phyloP scores from a whole-genome alignment of 2,113 vertebrate species.

The Myotis yumanensis region DNA sequence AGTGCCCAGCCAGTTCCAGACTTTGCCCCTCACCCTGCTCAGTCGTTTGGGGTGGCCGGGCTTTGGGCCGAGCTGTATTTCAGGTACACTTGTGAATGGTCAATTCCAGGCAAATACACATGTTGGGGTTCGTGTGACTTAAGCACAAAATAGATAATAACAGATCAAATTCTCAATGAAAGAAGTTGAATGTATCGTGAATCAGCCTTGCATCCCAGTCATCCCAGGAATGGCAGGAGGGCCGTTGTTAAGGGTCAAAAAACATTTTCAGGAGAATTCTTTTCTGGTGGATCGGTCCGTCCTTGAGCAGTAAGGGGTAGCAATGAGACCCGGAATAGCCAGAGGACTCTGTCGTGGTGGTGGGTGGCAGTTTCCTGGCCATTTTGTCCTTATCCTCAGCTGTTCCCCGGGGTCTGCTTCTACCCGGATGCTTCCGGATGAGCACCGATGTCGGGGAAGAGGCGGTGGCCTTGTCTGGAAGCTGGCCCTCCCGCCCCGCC shows the following conservation, averaged over 20 bases:
- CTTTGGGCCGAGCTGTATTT: not conserved
- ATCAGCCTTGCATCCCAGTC: rapidly evolving
- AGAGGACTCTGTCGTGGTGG: not conserved
- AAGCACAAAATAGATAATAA: not conserved
- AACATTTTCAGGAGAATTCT: not conserved
- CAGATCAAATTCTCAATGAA: not conserved
- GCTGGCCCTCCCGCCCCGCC: no score
- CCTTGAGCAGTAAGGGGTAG: not conserved
- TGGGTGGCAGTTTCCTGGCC: not conserved
- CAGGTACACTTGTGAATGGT: rapidly evolving
- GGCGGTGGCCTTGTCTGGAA: not conserved
- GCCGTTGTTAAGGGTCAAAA: not conserved
- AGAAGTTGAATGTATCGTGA: rapidly evolving
- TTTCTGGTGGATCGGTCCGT: not conserved
- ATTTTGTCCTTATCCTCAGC: not conserved
- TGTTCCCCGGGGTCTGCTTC: rapidly evolving
- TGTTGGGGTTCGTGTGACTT: not conserved
- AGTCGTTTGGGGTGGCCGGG: rapidly evolving
- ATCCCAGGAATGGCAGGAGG: not conserved
- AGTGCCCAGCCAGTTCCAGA: no score
- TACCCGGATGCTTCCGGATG: rapidly evolving
- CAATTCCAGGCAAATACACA: not conserved
- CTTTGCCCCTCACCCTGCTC: rapidly evolving
- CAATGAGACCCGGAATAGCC: not conserved
- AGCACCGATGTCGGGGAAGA: not conserved